Conservation (phyloP, 2,113 vertebrate species). For the Antigone vipio region DNA sequence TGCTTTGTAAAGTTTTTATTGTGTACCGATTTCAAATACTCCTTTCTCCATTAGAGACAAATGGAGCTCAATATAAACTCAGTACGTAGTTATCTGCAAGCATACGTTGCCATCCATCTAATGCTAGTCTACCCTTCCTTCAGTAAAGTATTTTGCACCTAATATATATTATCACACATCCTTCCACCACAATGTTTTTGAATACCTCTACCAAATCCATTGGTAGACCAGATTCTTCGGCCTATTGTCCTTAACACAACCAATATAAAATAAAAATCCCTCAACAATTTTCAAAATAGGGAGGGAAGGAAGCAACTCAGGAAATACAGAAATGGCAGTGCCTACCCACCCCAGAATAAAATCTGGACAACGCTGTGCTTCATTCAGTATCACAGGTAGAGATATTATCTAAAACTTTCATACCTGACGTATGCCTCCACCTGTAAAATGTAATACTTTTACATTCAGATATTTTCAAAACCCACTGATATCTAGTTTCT, state of each 20-base stretch:
- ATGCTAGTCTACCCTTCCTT: neutral
- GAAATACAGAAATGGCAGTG: neutral
- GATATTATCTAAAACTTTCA: neutral
- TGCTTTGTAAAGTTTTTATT: neutral
- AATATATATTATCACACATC: neutral
- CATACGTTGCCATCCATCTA: neutral
- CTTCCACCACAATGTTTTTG: neutral
- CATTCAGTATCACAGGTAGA: neutral
- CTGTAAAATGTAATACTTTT: neutral
- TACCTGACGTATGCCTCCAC: neutral
- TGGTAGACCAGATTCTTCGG: neutral
- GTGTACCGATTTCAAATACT: neutral
- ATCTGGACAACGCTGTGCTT: rapidly evolving
- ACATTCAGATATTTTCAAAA: neutral
- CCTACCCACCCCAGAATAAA: neutral
- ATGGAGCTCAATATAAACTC: neutral
- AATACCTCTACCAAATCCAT: neutral
- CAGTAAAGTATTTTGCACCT: neutral
- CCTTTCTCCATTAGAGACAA: neutral
- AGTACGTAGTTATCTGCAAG: neutral
- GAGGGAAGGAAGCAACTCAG: neutral
- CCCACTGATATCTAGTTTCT: neutral
- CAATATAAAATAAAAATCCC: neutral
- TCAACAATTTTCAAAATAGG: neutral
- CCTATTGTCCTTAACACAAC: neutral